A percentile compares a stretch with the other conserved stretches of the same genome.
These are phyloP conservation scores for Campoplex capitator DNA, from an alignment of 2,888 invertebrate species.

Conservation along the genomic window DNA sequence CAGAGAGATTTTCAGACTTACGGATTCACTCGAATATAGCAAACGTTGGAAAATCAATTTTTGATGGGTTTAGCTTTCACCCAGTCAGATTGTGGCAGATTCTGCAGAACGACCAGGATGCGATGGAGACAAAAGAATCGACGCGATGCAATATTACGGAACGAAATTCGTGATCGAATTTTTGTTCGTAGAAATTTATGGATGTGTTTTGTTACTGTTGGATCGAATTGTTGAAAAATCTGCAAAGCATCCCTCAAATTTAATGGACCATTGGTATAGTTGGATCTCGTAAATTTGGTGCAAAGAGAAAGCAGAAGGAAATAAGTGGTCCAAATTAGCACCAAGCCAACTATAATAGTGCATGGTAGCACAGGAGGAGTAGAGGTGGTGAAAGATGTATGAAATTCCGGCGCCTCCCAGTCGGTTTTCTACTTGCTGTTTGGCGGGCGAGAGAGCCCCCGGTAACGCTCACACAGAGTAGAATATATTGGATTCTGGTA, in stretches of 20 bases:
- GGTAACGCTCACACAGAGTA: conserved; percentile 72
- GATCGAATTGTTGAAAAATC: not conserved
- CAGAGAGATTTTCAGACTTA: no score
- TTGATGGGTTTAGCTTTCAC: not conserved
- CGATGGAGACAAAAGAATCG: no score
- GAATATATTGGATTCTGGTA: conserved; percentile 84
- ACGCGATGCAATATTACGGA: no score
- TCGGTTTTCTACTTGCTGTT: conserved; percentile 80
- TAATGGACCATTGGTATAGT: not conserved
- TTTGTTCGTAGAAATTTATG: no score
- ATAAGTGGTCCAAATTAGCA: conserved; percentile 13
- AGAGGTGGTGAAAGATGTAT: conserved; percentile 79
- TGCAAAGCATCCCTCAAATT: not conserved
- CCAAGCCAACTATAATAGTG: conserved; percentile 1
- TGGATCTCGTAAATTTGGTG: not conserved
- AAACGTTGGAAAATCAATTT: not conserved
- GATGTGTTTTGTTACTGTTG: no score
- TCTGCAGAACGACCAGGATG: not conserved
- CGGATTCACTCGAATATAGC: no score
- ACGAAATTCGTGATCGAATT: no score
- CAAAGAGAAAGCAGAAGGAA: not conserved
- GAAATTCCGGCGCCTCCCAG: conserved; percentile 83
- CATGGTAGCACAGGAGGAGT: conserved; percentile 13
- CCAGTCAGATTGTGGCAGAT: not conserved
- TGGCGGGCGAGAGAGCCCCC: conserved; percentile 59